phyloP scores from a whole-genome alignment of 2,113 vertebrate genomes.

The Riparia riparia region DNA sequence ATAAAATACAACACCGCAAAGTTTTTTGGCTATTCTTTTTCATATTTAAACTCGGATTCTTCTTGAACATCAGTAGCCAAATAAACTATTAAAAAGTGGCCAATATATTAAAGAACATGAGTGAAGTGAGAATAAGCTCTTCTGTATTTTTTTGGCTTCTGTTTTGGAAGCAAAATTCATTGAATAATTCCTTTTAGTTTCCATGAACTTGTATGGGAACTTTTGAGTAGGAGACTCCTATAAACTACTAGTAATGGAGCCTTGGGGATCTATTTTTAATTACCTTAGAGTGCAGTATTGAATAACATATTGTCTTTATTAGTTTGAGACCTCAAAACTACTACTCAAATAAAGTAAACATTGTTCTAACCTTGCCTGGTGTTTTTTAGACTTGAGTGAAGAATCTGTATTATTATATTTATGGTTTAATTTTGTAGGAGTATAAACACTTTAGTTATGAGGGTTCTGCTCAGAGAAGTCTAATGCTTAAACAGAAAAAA shows the following conservation, averaged over 20 bases:
- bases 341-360: constrained; percentile 31
- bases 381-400: neutral
- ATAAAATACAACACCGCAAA: neutral
- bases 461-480: neutral
- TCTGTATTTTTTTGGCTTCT: neutral
- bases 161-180: neutral
- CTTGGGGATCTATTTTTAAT: constrained; percentile 51
- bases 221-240: neutral
- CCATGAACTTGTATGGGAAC: neutral
- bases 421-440: constrained; percentile 22
- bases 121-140: neutral
- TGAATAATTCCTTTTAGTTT: constrained; percentile 4
- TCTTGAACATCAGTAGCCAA: neutral
- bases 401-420: neutral
- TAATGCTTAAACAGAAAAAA: neutral
- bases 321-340: constrained; percentile 25
- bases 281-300: constrained; percentile 28
- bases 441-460: constrained; percentile 8
- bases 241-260: neutral
- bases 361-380: neutral
- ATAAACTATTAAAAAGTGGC: neutral
- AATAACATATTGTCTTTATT: constrained; percentile 38
- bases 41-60: neutral
- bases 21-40: neutral
- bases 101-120: neutral